Evolutionary conservation across 1,140 invertebrate species (phyloP), one percentile per base, ranked within the genome.

Genomic region (Macrobrachium nipponense): DNA sequence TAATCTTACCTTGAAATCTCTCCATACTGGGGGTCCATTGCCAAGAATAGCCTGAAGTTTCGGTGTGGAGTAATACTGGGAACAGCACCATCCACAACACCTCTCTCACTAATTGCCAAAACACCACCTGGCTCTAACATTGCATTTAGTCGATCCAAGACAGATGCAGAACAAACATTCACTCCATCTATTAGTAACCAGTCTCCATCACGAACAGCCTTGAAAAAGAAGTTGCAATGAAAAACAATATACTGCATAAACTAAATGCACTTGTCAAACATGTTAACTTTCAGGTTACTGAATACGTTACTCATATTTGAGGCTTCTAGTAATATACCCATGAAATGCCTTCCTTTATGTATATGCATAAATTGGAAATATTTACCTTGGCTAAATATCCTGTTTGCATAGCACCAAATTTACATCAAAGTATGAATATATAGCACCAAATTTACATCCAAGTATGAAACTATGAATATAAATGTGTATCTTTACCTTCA

Each of bases 161-260:
- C 97, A 59, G 98, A 98, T 2, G 98, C 94, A 89, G 97, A 98
- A 91, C 98, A 99, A 43, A 99, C 94, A 92, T 99, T 99, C 0
- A 98, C 98, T 92, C 99, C 98, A 91, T 99, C 98, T 64, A 99
- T 93, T 14, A 99, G 92, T 11, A 99, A 91, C 98, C 98, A 99
- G 61, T 95, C 93, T 11, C 98, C 98, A 89, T 95, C 93, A 89
- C 94, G 92, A 80, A 98, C 91, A 89, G 96, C 96, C 93, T 90
- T 66, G 43, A 20, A 68, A 70, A 5, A 2, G 51, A 11, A 70
- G 5, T 14, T 23, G 23, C 23, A 14, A 14, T 27, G 36, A 27
- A 27, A 36, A 36, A 36, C 27, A 70, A 70, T 14, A 68, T 20
- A 15, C 18, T 27, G 20, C 20, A 70, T 66, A 66, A 36, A 36